Evolutionary conservation across 2,797 vertebrate genomes (phyloP).

Genomic region (Sebastes ruberrimus): DNA sequence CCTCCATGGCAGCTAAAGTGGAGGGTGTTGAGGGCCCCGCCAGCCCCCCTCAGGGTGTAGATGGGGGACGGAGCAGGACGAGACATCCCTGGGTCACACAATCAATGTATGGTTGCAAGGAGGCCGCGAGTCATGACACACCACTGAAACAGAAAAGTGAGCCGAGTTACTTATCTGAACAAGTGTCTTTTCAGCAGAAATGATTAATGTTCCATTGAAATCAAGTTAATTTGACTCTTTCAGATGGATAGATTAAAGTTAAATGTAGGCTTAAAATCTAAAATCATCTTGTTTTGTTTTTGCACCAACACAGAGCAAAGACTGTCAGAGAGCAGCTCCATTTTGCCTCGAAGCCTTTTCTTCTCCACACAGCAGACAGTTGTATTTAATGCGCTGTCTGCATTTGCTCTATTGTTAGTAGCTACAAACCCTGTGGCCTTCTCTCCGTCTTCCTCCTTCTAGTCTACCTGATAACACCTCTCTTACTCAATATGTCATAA

Average conservation of each 20-base stretch:
- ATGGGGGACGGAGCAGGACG: conserved; percentile 86
- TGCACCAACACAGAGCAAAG: conserved; percentile 33
- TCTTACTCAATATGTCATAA: conserved; percentile 83
- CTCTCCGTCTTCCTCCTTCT: conserved; percentile 33
- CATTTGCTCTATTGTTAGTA: conserved; percentile 66
- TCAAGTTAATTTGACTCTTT: neutral
- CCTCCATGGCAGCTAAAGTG: conserved; percentile 83
- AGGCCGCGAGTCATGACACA: neutral
- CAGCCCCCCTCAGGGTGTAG: conserved; percentile 90
- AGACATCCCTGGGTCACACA: conserved; percentile 72
- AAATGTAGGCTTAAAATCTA: neutral
- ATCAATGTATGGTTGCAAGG: neutral
- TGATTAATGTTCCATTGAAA: neutral
- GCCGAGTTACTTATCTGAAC: neutral
- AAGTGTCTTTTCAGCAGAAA: neutral
- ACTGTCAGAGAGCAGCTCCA: neutral
- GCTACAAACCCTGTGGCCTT: conserved; percentile 68
- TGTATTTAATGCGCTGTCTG: conserved; percentile 49
- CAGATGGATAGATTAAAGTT: neutral
- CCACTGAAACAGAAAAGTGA: conserved; percentile 30
- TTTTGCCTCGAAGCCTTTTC: conserved; percentile 41
- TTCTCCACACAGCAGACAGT: conserved; percentile 37
- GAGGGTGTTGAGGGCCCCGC: conserved; percentile 87
- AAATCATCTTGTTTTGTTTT: neutral
- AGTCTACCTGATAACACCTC: conserved; percentile 69